These are phyloP conservation scores for Pelagia noctiluca DNA, from an alignment of 30 jellyfish, hydroid and myxozoan species.

Conservation along the genomic window DNA sequence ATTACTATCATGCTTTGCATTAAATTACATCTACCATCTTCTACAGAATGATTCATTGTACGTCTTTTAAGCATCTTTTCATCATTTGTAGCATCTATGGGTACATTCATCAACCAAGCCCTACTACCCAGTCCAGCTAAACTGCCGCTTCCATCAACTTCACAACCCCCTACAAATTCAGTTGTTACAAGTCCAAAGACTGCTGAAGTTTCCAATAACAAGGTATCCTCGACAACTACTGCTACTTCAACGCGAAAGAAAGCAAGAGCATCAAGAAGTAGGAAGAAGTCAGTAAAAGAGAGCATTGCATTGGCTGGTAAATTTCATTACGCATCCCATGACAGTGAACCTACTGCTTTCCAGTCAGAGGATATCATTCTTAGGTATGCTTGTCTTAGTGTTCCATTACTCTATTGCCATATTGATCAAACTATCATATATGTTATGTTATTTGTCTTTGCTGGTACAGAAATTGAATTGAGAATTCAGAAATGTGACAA, in stretches of 20 bases:
- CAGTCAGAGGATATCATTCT: conserved; percentile 23
- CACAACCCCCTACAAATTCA: neutral
- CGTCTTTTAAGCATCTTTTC: too few species aligned
- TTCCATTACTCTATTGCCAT: too few species aligned
- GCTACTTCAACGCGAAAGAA: conserved; percentile 16
- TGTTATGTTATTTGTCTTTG: too few species aligned
- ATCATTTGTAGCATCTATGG: neutral
- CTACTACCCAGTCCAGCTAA: neutral
- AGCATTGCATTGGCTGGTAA: conserved; percentile 54
- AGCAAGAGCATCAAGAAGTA: neutral
- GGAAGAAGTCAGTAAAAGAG: conserved; percentile 27
- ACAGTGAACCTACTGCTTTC: conserved; percentile 46
- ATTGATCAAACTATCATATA: too few species aligned
- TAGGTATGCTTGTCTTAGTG: too few species aligned
- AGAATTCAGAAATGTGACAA: too few species aligned
- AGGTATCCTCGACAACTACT: neutral
- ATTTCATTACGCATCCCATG: conserved; percentile 55
- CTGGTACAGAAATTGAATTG: too few species aligned
- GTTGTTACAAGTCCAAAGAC: neutral
- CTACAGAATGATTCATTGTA: too few species aligned
- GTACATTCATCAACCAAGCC: neutral
- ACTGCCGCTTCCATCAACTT: neutral
- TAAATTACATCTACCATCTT: too few species aligned
- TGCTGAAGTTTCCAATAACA: neutral
- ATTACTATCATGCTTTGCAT: too few species aligned